Evolutionary conservation across 2,113 vertebrate genomes (phyloP).

Genomic region (Coptodon bakossiorum): DNA sequence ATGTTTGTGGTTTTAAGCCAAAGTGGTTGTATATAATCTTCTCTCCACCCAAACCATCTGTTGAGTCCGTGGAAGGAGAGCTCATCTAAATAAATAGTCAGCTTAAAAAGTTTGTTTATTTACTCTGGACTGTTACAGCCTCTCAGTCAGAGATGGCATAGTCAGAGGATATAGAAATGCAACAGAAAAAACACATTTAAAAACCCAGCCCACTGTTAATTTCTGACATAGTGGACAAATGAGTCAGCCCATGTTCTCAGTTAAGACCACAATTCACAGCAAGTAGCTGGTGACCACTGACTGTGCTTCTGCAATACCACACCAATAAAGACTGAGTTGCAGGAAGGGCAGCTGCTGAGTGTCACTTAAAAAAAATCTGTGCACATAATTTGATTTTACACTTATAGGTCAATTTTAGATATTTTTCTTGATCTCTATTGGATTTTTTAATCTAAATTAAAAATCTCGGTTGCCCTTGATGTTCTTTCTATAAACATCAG

Average conservation of each 20-base stretch:
- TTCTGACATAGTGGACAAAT: not conserved
- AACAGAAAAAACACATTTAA: not conserved
- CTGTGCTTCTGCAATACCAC: not conserved
- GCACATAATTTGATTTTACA: not conserved
- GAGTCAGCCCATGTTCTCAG: not conserved
- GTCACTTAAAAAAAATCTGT: not conserved
- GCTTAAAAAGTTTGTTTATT: not conserved
- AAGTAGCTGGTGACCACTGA: conserved; percentile 10
- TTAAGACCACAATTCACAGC: not conserved
- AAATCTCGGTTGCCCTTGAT: not conserved
- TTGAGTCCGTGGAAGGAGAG: conserved; percentile 20
- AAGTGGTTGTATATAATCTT: conserved; percentile 61
- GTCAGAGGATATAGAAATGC: not conserved
- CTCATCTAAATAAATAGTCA: conserved; percentile 7
- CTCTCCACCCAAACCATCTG: conserved; percentile 61
- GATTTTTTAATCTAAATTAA: conserved; percentile 2
- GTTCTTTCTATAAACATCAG: not conserved
- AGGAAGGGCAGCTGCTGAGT: not conserved
- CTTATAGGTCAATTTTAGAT: not conserved
- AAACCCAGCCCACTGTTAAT: not conserved
- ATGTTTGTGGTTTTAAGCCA: conserved; percentile 62
- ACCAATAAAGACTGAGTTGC: not conserved
- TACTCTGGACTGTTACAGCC: not conserved
- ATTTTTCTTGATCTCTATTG: not conserved
- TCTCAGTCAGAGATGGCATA: not conserved